Percentiles rank a stretch among this genome's conserved stretches.
phyloP scores from a whole-genome alignment of 2,888 invertebrate genomes.

The Athripsodes cinereus region DNA sequence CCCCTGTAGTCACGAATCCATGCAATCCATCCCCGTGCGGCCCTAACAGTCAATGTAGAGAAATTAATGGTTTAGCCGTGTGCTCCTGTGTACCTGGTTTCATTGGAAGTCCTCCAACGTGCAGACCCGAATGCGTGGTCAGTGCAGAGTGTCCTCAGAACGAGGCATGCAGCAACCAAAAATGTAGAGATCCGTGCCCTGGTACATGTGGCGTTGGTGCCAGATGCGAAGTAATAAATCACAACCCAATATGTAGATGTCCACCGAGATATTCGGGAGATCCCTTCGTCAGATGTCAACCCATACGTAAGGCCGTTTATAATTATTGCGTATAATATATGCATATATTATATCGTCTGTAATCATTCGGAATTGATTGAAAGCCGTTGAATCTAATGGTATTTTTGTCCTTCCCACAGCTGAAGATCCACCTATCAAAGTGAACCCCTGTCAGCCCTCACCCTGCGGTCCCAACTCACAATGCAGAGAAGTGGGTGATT shows the following conservation, averaged over 20 bases:
- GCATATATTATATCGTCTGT: not conserved
- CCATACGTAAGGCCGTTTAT: constrained; percentile 50
- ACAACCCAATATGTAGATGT: constrained; percentile 83
- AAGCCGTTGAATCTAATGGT: too few relatives aligned
- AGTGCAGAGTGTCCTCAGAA: constrained; percentile 77
- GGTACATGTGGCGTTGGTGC: constrained; percentile 75
- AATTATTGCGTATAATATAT: not conserved
- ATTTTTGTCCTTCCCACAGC: constrained; percentile 46
- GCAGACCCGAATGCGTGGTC: constrained; percentile 78
- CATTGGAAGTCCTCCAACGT: constrained; percentile 73
- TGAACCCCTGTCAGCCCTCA: constrained; percentile 66
- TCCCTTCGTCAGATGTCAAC: constrained; percentile 67
- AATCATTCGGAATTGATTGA: too few relatives aligned
- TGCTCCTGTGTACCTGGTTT: constrained; percentile 74
- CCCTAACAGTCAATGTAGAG: constrained; percentile 69
- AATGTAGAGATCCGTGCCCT: constrained; percentile 79
- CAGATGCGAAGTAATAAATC: constrained; percentile 74
- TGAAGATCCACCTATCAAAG: constrained; percentile 39
- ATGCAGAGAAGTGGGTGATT: constrained; percentile 63
- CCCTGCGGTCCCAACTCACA: constrained; percentile 79
- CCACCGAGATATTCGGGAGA: constrained; percentile 70
- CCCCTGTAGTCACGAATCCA: constrained; percentile 54
- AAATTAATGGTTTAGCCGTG: constrained; percentile 71
- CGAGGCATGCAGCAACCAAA: constrained; percentile 72
- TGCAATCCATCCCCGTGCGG: constrained; percentile 75